Evolutionary conservation across 2,113 vertebrate species (phyloP).

Genomic region (Hyperopisus bebe): DNA sequence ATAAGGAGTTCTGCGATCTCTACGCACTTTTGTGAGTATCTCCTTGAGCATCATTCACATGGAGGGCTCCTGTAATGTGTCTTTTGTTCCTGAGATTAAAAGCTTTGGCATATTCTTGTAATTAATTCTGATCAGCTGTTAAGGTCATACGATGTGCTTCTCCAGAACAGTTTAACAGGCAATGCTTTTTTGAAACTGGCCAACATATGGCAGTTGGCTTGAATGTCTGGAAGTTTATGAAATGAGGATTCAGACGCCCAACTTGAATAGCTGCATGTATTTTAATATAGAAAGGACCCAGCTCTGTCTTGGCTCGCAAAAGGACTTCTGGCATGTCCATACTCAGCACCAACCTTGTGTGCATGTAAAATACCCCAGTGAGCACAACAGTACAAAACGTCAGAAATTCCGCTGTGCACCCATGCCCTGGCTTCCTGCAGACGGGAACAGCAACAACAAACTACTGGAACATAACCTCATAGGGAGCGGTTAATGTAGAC

Average conservation of each 20-base stretch:
- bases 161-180: not conserved
- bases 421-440: not conserved
- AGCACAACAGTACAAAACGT: not conserved
- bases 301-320: not conserved
- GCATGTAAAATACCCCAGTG: not conserved
- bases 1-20: constrained; percentile 98
- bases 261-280: not conserved
- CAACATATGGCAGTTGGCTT: not conserved
- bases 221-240: not conserved
- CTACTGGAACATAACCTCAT: not conserved
- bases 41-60: constrained; percentile 10
- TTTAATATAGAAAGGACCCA: not conserved
- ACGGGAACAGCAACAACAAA: not conserved
- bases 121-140: not conserved
- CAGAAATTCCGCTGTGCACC: not conserved
- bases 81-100: not conserved
- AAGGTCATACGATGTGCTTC: not conserved
- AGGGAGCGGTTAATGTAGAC: not conserved
- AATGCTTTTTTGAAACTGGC: not conserved
- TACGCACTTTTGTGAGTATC: constrained; percentile 91
- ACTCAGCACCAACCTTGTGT: not conserved
- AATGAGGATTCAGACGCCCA: not conserved
- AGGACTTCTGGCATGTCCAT: not conserved
- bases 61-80: not conserved
- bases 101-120: not conserved